phyloP scores from a whole-genome alignment of 2,113 vertebrate species.

The Oreochromis tanganicae region DNA sequence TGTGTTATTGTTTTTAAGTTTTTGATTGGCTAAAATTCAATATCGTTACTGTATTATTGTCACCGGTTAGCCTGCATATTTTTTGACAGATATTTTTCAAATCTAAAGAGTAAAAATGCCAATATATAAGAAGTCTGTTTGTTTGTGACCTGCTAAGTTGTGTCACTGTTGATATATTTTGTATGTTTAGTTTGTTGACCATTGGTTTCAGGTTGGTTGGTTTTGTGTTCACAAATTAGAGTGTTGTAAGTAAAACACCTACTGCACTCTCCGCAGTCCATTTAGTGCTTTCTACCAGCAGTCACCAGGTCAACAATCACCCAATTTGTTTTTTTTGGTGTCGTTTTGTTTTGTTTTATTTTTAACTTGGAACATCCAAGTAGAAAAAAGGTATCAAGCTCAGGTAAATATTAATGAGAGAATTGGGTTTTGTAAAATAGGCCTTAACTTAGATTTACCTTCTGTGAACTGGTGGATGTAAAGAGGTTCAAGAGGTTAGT shows the following conservation, averaged over 20 bases:
- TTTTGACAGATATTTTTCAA: neutral
- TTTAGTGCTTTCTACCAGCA: neutral
- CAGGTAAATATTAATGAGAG: neutral
- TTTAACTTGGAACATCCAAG: neutral
- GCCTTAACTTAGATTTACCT: neutral
- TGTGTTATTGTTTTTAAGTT: neutral
- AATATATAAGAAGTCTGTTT: neutral
- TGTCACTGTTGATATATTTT: neutral
- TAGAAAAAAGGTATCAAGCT: neutral
- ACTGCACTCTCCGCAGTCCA: neutral
- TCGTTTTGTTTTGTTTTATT: neutral
- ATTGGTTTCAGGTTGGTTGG: neutral
- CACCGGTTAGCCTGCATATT: neutral
- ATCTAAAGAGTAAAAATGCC: neutral
- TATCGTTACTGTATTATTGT: neutral
- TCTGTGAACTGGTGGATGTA: neutral
- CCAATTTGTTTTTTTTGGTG: rapidly evolving
- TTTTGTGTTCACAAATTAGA: neutral
- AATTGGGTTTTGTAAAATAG: neutral
- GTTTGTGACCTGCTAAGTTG: neutral
- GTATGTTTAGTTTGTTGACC: neutral
- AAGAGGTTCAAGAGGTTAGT: neutral
- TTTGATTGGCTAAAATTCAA: neutral
- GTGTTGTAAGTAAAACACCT: neutral
- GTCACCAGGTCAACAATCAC: neutral